Evolutionary conservation across 2,113 vertebrate genomes (phyloP), one percentile per base, ranked within the genome.

Genomic region (Lophura nycthemera): DNA sequence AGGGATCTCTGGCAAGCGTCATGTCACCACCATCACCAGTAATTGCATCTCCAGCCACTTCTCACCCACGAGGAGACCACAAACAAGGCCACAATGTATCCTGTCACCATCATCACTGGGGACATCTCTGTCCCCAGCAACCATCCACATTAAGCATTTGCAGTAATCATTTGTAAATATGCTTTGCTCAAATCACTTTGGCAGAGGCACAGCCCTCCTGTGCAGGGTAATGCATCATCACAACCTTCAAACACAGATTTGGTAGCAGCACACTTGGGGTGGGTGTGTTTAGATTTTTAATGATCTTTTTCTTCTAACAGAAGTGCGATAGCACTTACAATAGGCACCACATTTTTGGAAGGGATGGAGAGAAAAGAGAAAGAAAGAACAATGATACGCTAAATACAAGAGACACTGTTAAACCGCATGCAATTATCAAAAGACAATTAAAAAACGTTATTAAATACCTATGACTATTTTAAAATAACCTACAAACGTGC

Each of bases 1-100:
- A 85, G 54, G 38, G 67, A 59, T 32, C 85, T 36, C 60, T 77
- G 67, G 83, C 60, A 80, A 24, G 17, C 71, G 14, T 0, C 0
- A 48, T 36, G 63, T 38, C 2, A 1, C 52, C 42, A 17, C 50
- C 6, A 18, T 6, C 73, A 59, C 22, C 66, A 30, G 30, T 54
- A 48, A 54, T 3, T 42, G 22, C 4, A 17, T 61, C 43, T 40
- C 71, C 4, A 34, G 9, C 34, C 67, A 65, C 60, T 48, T 56
- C 54, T 64, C 25, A 14, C 21, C 56, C n/a, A 19, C 29, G 14
- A 36, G 36, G 47, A n/a, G 40, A 24, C 45, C 38, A 86, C 69
- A 11, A 15, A 80, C 40, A 36, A 2, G 0, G 1, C 45, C 85
- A 79, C 34, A 0, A 0, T 2, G 3, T 27, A 52, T 87, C 81